Evolutionary conservation across 1,140 invertebrate species (phyloP), one percentile per base, ranked within the genome.

Genomic region (Drosophila sucinea): DNA sequence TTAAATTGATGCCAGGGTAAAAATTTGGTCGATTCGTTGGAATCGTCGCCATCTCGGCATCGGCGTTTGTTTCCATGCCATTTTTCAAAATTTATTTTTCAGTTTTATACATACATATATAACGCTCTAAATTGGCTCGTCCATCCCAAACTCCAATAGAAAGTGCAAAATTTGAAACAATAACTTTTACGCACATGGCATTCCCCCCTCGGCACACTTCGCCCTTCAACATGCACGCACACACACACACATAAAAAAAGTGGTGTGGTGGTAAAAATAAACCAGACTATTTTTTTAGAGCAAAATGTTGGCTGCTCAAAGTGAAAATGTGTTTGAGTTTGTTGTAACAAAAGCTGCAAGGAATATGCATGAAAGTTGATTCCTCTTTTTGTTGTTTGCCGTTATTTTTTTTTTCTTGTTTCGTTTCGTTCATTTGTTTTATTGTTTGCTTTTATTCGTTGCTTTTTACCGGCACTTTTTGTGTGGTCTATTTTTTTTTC

Each of bases 161-260:
- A 86, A 86, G 83, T 81, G 79, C 83, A 76, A 86, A 87, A 86
- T 79, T 82, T 87, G 79, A 87, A 86, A 86, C 83, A 86, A 87
- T 86, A 86, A 86, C 83, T 87, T 86, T 87, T 77, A 83, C 83
- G 83, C 83, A 87, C 74, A 79, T 82, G 44, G 4, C 7, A 27
- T 27, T 38, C 4, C 33, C 25, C 44, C 44, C 23, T 23, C 23
- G 3, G 5, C 17, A 6, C 44, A 27, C 25, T 27, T 17, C 1
- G 7, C 44, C 44, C 44, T 11, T 11, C 10, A 25, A 51, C 23
- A 51, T 3, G 3, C 44, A 51, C 44, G 25, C 23, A 51, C 44
- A 51, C 44, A 51, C 44, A 51, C 11, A 47, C 11, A 25, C 25
- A 25, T 6, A 23, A 6, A 51, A 23, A 7, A 35, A 57, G n/a